These are phyloP conservation scores for Kryphioiulus occultus DNA, from an alignment of 2,888 invertebrate genomes.

Conservation along the genomic window DNA sequence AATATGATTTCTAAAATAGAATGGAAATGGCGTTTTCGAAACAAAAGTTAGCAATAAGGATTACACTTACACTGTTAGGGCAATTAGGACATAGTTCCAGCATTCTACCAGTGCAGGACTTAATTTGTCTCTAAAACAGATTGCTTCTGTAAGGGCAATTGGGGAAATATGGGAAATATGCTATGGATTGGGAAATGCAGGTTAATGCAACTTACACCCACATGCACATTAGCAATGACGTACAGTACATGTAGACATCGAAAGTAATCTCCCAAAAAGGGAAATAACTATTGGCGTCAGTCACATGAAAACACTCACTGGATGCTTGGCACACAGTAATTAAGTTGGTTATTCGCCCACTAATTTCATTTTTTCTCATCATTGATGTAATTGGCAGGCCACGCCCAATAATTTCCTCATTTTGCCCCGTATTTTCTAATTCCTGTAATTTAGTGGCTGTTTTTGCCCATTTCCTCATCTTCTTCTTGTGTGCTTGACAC, in stretches of 20 bases:
- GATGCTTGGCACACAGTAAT: not conserved
- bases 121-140: no score
- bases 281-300: not conserved
- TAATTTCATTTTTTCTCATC: not conserved
- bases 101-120: no score
- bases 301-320: not conserved
- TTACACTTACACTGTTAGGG: no score
- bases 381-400: not conserved
- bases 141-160: no score
- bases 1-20: no score
- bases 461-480: slow-evolving; percentile 6
- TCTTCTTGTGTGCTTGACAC: not conserved
- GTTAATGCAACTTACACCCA: not conserved
- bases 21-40: no score
- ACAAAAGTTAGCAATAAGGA: no score
- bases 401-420: slow-evolving; percentile 9
- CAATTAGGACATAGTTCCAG: no score
- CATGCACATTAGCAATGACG: not conserved
- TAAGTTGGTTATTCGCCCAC: not conserved
- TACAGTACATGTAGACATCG: not conserved
- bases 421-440: not conserved
- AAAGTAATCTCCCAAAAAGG: not conserved
- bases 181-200: not conserved
- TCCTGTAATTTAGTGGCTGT: not conserved
- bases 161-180: no score